Evolutionary conservation across 2,888 invertebrate species (phyloP), one percentile per base, ranked within the genome.

Genomic region (Ectropis crepuscularia): DNA sequence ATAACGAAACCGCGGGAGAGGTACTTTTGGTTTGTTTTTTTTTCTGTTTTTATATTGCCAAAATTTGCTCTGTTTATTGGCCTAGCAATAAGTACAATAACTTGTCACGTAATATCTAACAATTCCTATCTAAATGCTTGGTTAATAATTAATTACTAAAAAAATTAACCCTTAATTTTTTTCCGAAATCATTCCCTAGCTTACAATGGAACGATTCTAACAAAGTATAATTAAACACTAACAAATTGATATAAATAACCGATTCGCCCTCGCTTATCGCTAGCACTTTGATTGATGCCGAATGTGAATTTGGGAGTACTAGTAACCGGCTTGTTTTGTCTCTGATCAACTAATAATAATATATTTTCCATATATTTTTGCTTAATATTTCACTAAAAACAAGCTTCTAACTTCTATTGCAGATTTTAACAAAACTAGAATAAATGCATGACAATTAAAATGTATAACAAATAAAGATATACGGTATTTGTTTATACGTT

Each of bases 231-330:
- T 63, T 55, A 39, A 4, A 6, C 49, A 5, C 16, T 57, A 59
- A 60, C 59, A 16, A 42, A 37, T 53, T 46, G 49, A 54, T 41
- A 53, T 60, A 12, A 61, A 58, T 28, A 57, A 46, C 45, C 53
- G 51, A 42, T 50, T 6, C 9, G 48, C 39, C 2, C 28, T 49
- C 58, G 61, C 51, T 59, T 59, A 62, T 62, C 59, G 63, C 63
- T 57, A 38, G 53, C 53, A 62, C 58, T 66, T 60, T 57, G 59
- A 66, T n/a, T 53, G 39, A 57, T 43, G 64, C 57, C 60, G 57
- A 38, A 48, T 43, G 5, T 16, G 43, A 53, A 37, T 7, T 46
- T 12, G 42, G 39, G 48, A 16, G 43, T 53, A 36, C 10, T 48
- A 43, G 36, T 49, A 42, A 57, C 57, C 0, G n/a, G 38, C 57